A percentile compares a stretch with the other conserved stretches of the same genome.
These are phyloP conservation scores for Trogon surrucura DNA, from an alignment of 2,113 vertebrate species.

Conservation along the genomic window DNA sequence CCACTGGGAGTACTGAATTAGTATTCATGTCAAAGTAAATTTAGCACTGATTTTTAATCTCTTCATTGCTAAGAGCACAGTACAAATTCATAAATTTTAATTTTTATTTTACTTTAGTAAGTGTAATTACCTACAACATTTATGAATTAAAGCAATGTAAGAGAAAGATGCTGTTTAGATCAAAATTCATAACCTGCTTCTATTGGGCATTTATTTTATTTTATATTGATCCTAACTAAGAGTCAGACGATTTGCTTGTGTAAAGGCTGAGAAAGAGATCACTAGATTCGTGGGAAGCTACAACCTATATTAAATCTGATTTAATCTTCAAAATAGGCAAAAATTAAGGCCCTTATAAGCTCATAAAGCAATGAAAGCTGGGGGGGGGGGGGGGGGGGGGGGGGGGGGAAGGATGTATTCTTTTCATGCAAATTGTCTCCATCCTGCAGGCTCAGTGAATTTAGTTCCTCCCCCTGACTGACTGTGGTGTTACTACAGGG, in stretches of 20 bases:
- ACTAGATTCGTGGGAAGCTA: background rate
- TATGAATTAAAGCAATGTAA: conserved; percentile 36
- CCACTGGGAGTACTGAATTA: conserved; percentile 29
- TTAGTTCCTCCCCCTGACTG: background rate
- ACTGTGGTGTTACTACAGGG: background rate
- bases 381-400: too few species aligned
- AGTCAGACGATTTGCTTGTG: background rate
- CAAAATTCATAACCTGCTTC: conserved; percentile 48
- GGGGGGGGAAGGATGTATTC: background rate
- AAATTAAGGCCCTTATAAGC: background rate
- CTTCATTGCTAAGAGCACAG: conserved; percentile 43
- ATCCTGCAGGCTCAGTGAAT: background rate
- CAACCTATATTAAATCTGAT: background rate
- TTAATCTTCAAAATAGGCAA: background rate
- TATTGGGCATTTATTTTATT: conserved; percentile 27
- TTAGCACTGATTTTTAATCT: conserved; percentile 62
- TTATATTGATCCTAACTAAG: conserved; percentile 19
- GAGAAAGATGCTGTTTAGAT: conserved; percentile 36
- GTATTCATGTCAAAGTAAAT: conserved; percentile 57
- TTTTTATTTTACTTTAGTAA: conserved; percentile 67
- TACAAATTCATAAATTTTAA: conserved; percentile 64
- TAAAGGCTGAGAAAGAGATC: background rate
- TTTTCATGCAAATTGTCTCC: background rate
- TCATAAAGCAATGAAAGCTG: background rate
- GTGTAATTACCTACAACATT: conserved; percentile 60